These are phyloP conservation scores for Kuschelorhynchus macadamiae DNA, from an alignment of 2,888 invertebrate species.

Conservation along the genomic window DNA sequence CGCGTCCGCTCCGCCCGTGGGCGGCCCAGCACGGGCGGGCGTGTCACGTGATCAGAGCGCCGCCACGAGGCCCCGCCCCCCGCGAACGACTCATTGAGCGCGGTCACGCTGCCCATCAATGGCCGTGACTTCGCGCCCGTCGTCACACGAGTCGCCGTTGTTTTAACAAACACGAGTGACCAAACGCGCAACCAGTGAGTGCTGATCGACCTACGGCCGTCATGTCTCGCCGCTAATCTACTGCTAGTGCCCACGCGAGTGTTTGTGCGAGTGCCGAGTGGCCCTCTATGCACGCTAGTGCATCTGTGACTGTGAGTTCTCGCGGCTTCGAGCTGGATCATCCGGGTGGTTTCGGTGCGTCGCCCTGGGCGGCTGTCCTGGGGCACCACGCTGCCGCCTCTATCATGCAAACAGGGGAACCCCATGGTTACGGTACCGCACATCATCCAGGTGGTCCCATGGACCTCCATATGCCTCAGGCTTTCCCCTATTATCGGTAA, in stretches of 20 bases:
- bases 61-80: constrained; percentile 68
- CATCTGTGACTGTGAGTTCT: constrained; percentile 61
- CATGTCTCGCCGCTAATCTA: constrained; percentile 22
- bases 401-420: constrained; percentile 69
- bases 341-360: constrained; percentile 79
- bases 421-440: constrained; percentile 73
- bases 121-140: constrained; percentile 77
- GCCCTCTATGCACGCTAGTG: constrained; percentile 65
- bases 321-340: constrained; percentile 78
- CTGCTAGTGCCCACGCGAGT: constrained; percentile 40
- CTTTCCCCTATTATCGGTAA: constrained; percentile 92
- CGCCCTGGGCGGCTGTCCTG: constrained; percentile 84
- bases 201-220: constrained; percentile 25
- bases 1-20: constrained; percentile 40
- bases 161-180: constrained; percentile 32
- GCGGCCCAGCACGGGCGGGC: constrained; percentile 42
- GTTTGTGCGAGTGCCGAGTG: constrained; percentile 49
- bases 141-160: constrained; percentile 71
- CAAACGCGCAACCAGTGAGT: constrained; percentile 39
- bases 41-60: constrained; percentile 43
- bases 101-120: constrained; percentile 68
- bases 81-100: constrained; percentile 63
- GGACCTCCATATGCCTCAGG: constrained; percentile 93
- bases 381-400: constrained; percentile 74
- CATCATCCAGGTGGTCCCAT: constrained; percentile 76